A percentile compares a stretch with the other conserved stretches of the same genome.
Conservation (phyloP, 2,797 vertebrate genomes). For the Melanotaenia maccullochi region DNA sequence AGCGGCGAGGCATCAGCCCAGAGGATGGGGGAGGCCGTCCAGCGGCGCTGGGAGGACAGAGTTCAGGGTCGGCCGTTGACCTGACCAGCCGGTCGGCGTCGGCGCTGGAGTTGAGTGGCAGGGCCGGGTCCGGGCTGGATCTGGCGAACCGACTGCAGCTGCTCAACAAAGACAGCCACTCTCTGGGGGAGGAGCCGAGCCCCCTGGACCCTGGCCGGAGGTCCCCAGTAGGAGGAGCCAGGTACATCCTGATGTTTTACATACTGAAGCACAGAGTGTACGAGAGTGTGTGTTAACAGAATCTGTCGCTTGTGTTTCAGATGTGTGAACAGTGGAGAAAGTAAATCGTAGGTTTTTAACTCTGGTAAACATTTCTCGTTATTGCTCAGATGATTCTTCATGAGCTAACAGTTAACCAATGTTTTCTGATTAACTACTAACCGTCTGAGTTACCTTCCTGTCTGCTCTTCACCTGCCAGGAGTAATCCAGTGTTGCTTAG, state of each 20-base stretch:
- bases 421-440: slow-evolving; percentile 51
- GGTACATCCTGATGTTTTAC: slow-evolving; percentile 77
- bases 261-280: neutral
- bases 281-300: slow-evolving; percentile 42
- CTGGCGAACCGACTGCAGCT: slow-evolving; percentile 94
- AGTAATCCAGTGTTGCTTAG: too few relatives aligned
- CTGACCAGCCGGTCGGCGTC: slow-evolving; percentile 76
- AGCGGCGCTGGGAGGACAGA: slow-evolving; percentile 88
- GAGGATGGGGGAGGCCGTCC: slow-evolving; percentile 88
- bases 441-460: slow-evolving; percentile 3
- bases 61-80: slow-evolving; percentile 69
- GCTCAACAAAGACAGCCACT: slow-evolving; percentile 96
- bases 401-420: slow-evolving; percentile 49
- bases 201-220: slow-evolving; percentile 93
- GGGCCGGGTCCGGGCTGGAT: slow-evolving; percentile 77
- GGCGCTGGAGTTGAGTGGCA: slow-evolving; percentile 82
- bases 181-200: slow-evolving; percentile 94
- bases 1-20: slow-evolving; percentile 60
- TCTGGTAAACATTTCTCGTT: slow-evolving; percentile 85
- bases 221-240: slow-evolving; percentile 94
- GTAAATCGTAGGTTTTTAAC: slow-evolving; percentile 87
- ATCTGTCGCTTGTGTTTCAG: slow-evolving; percentile 84
- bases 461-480: neutral
- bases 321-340: slow-evolving; percentile 86
- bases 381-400: slow-evolving; percentile 60